A percentile compares a stretch with the other conserved stretches of the same genome.
These are phyloP conservation scores for Meles meles DNA, from an alignment of 2,113 vertebrate genomes.

Conservation along the genomic window DNA sequence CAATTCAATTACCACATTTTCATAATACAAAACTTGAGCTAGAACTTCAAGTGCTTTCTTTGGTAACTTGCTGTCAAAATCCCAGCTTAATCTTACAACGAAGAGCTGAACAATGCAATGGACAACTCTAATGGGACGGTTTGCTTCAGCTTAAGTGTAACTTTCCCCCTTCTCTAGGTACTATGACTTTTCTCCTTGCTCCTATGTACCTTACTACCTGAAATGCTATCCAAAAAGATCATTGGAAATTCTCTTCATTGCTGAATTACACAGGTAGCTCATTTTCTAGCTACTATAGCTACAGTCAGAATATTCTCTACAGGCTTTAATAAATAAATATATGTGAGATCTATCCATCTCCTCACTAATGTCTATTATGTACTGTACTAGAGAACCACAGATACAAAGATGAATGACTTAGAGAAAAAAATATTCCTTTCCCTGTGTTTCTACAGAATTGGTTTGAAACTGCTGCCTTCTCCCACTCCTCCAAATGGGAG, in stretches of 20 bases:
- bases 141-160: neutral
- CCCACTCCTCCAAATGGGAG: neutral
- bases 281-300: neutral
- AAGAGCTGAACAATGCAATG: neutral
- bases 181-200: neutral
- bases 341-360: neutral
- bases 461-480: neutral
- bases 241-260: neutral
- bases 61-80: constrained; percentile 35
- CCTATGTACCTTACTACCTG: neutral
- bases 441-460: neutral
- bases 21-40: neutral
- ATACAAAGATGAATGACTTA: neutral
- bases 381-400: neutral
- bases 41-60: neutral
- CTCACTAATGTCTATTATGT: neutral
- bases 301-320: neutral
- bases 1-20: constrained; percentile 37
- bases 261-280: neutral
- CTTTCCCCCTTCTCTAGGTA: neutral
- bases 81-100: neutral
- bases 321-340: constrained; percentile 28
- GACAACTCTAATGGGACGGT: neutral
- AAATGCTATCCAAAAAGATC: neutral
- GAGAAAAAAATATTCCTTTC: neutral